Evolutionary conservation across 2,113 vertebrate species (phyloP), one percentile per base, ranked within the genome.

Genomic region (Centropristis striata): DNA sequence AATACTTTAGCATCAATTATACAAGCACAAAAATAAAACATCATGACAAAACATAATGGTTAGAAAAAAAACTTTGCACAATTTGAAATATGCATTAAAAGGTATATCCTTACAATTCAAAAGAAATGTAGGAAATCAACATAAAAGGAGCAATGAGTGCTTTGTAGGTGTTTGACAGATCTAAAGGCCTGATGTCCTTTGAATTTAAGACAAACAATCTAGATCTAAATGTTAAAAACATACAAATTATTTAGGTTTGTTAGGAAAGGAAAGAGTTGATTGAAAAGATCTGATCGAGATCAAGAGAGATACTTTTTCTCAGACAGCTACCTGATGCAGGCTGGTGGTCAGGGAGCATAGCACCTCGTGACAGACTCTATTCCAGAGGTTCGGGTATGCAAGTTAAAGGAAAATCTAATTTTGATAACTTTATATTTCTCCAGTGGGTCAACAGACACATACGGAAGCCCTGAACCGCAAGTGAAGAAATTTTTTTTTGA

Each of bases 161-260:
- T 63, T 72, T 89, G 89, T 85, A 86, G 80, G 72, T 89, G 86
- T 92, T 93, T 94, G 94, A 95, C 95, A 94, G 92, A 87, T 81
- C 79, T 63, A 51, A 75, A n/a, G n/a, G n/a, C 5, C 23, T 50
- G 32, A 54, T 8, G 28, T 8, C n/a, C 15, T 51, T 4, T 0
- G 25, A 42, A 32, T 63, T 39, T n/a, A 55, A n/a, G 8, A 47
- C 16, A 71, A 64, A 41, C 44, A 60, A 20, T 25, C 28, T n/a
- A 37, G 10, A 75, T 8, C 5, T 8, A 4, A 51, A 5, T 15
- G 25, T 1, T 27, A 54, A 7, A 59, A 28, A 47, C 6, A 46
- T 16, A 11, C 2, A 23, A 51, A 78, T 6, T 28, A 42, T 11
- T 1, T 8, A 51, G 41, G 12, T 63, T 1, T 4, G 25, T 79